Conservation (phyloP, 2,113 vertebrate genomes). For the Collichthys lucidus region DNA sequence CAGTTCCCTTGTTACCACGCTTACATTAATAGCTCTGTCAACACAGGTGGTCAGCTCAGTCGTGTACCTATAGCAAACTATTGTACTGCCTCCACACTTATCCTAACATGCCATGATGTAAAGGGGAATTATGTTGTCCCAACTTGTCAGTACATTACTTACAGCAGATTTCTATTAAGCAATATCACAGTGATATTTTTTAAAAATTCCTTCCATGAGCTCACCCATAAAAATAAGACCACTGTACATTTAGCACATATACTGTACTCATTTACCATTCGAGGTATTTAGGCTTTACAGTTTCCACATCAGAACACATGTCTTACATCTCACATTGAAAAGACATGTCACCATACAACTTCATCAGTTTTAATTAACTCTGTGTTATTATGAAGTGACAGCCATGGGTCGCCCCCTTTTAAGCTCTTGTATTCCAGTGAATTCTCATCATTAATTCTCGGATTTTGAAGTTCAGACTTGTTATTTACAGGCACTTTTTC, state of each 20-base stretch:
- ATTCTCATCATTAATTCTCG: not conserved
- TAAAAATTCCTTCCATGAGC: not conserved
- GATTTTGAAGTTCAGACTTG: not conserved
- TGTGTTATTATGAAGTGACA: constrained; percentile 1
- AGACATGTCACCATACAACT: constrained; percentile 7
- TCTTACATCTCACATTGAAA: constrained; percentile 12
- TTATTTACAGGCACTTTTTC: not conserved
- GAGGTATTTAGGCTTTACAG: constrained; percentile 6
- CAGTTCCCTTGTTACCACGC: not conserved
- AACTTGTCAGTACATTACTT: not conserved
- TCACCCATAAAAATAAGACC: not conserved
- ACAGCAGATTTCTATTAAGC: not conserved
- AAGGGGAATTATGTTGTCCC: not conserved
- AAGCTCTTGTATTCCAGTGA: not conserved
- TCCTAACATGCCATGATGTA: not conserved
- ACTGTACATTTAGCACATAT: not conserved
- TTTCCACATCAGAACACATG: constrained; percentile 6
- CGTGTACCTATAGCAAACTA: not conserved
- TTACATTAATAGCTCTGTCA: constrained; percentile 6
- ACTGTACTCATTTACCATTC: not conserved
- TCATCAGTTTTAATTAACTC: not conserved
- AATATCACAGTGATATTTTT: not conserved
- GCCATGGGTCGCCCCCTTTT: not conserved
- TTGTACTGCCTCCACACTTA: not conserved
- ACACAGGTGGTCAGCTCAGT: not conserved